Percentiles rank a stretch among this genome's conserved stretches.
These are phyloP conservation scores for Crotophaga sulcirostris DNA, from an alignment of 2,113 vertebrate genomes.

Conservation along the genomic window DNA sequence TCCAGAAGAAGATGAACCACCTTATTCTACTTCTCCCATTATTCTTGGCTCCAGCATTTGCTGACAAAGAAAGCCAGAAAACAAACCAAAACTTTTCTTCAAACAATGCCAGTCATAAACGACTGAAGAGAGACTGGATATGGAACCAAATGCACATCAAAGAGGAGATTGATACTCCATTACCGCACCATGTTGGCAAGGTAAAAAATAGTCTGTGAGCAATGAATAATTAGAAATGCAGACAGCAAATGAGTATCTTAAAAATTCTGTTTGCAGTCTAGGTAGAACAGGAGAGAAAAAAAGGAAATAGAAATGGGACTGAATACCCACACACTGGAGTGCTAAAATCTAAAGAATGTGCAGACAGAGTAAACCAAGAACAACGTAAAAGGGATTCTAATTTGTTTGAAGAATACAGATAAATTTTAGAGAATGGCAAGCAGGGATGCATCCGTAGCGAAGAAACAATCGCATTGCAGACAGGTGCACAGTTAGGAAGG, in stretches of 20 bases:
- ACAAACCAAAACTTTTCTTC: neutral
- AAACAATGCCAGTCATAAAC: slow-evolving; percentile 24
- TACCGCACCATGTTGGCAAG: slow-evolving; percentile 83
- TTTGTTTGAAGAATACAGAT: neutral
- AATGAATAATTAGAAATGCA: neutral
- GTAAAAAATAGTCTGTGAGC: slow-evolving; percentile 64
- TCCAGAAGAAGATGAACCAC: slow-evolving; percentile 40
- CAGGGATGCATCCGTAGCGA: neutral
- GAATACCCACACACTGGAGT: neutral
- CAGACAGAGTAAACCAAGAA: neutral
- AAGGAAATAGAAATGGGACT: neutral
- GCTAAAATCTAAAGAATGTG: neutral
- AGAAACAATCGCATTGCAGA: neutral
- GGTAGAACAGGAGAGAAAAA: neutral
- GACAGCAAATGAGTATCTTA: neutral
- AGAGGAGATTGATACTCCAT: slow-evolving; percentile 75
- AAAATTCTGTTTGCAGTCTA: neutral
- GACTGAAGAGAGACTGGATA: slow-evolving; percentile 86
- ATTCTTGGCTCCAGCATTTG: neutral
- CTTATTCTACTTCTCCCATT: slow-evolving; percentile 19
- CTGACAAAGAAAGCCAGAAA: neutral
- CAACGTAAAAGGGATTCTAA: neutral
- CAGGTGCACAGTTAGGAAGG: neutral
- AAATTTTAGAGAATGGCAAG: neutral
- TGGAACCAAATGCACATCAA: slow-evolving; percentile 87